phyloP scores from a whole-genome alignment of 1,140 invertebrate species.

The Archivesica marissinica region DNA sequence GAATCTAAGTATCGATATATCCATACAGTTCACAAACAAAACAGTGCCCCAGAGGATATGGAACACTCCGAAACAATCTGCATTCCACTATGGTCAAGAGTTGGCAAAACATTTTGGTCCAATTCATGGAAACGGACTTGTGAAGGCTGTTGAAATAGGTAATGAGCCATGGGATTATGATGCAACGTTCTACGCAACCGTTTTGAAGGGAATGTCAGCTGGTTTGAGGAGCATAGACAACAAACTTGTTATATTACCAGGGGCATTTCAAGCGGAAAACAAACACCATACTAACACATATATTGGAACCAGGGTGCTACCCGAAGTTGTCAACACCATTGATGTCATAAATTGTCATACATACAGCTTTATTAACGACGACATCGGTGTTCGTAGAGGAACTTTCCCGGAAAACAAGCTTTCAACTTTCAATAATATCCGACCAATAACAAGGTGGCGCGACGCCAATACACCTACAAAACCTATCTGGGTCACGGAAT shows the following conservation, averaged over 20 bases:
- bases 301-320: slow-evolving; percentile 69
- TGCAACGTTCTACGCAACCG: slow-evolving; percentile 65
- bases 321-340: slow-evolving; percentile 57
- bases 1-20: slow-evolving; percentile 66
- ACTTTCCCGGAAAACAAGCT: slow-evolving; percentile 69
- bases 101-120: slow-evolving; percentile 73
- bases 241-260: slow-evolving; percentile 67
- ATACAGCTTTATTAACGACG: slow-evolving; percentile 66
- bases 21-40: slow-evolving; percentile 71
- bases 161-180: slow-evolving; percentile 77
- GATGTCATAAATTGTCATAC: slow-evolving; percentile 73
- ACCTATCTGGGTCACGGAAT: slow-evolving; percentile 75
- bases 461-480: slow-evolving; percentile 67
- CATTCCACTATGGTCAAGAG: slow-evolving; percentile 67
- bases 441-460: slow-evolving; percentile 70
- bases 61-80: slow-evolving; percentile 63
- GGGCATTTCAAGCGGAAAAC: slow-evolving; percentile 71
- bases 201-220: slow-evolving; percentile 70
- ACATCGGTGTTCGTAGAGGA: slow-evolving; percentile 61
- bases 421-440: slow-evolving; percentile 69
- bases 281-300: slow-evolving; percentile 68
- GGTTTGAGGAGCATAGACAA: slow-evolving; percentile 65
- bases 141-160: slow-evolving; percentile 71
- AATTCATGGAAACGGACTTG: slow-evolving; percentile 64
- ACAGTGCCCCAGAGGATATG: slow-evolving; percentile 60